Percentiles rank a stretch among this genome's conserved stretches.
Evolutionary conservation across 2,113 vertebrate genomes (phyloP).

Genomic region (Caranx ignobilis): DNA sequence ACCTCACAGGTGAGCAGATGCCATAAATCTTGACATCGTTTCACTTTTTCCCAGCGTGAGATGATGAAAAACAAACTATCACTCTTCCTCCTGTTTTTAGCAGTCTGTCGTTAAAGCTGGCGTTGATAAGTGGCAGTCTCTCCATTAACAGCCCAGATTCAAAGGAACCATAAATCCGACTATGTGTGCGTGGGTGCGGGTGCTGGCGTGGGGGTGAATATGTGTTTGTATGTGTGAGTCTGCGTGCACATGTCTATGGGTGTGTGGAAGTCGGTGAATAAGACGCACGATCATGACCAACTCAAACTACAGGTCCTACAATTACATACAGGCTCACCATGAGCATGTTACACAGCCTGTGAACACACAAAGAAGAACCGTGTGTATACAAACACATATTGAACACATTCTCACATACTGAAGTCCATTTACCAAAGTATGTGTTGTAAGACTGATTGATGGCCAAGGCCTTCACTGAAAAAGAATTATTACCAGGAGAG

Average conservation of each 20-base stretch:
- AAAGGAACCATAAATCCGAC: conserved; percentile 73
- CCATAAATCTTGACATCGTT: conserved; percentile 73
- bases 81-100: conserved; percentile 79
- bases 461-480: conserved; percentile 32
- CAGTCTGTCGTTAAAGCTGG: conserved; percentile 75
- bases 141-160: conserved; percentile 78
- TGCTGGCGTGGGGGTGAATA: conserved; percentile 1
- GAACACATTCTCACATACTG: background rate
- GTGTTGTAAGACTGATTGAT: conserved; percentile 68
- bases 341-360: background rate
- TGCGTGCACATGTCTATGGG: conserved; percentile 8
- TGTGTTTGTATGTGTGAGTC: background rate
- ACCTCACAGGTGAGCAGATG: conserved; percentile 69
- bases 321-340: conserved; percentile 2
- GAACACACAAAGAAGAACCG: conserved; percentile 15
- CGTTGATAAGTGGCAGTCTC: conserved; percentile 79
- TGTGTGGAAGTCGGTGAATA: conserved; percentile 23
- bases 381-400: conserved; percentile 25
- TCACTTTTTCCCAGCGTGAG: conserved; percentile 65
- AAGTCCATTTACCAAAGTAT: conserved; percentile 71
- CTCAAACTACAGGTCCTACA: conserved; percentile 26
- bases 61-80: conserved; percentile 84
- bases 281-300: conserved; percentile 40
- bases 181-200: conserved; percentile 6
- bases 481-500: conserved; percentile 61